Evolutionary conservation across 2,888 invertebrate species (phyloP).

Genomic region (Hylaea fasciaria): DNA sequence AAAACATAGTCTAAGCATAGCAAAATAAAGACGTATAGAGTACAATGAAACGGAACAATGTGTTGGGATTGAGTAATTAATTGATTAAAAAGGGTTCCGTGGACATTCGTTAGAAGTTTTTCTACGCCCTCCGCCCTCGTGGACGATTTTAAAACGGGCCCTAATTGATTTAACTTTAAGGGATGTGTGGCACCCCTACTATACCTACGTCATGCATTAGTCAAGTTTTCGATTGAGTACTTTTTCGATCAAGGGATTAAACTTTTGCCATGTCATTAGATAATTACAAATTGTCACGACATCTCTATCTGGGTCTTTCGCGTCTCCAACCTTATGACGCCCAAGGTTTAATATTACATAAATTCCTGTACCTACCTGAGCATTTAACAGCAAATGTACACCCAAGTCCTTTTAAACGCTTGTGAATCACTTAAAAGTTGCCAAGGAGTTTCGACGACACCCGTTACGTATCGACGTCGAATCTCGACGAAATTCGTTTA

Average conservation of each 20-base stretch:
- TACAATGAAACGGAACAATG: constrained; percentile 61
- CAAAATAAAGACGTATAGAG: constrained; percentile 32
- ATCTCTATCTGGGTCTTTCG: no score
- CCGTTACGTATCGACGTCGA: constrained; percentile 42
- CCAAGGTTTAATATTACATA: no score
- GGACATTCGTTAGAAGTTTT: constrained; percentile 79
- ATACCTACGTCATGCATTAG: constrained; percentile 25
- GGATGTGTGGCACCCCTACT: constrained; percentile 53
- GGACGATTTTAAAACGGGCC: constrained; percentile 62
- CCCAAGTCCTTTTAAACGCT: constrained; percentile 27
- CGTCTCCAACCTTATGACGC: no score
- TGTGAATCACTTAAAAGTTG: constrained; percentile 42
- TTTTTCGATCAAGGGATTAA: no score
- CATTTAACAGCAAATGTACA: constrained; percentile 6
- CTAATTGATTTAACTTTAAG: constrained; percentile 77
- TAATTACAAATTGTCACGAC: no score
- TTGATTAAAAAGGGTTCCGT: constrained; percentile 78
- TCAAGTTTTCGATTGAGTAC: no score
- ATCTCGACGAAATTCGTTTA: constrained; percentile 42
- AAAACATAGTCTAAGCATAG: neutral
- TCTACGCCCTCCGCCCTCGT: constrained; percentile 59
- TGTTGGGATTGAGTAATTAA: constrained; percentile 75
- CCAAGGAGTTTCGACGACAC: constrained; percentile 32
- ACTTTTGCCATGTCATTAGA: no score
- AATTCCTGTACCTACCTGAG: no score